Conservation (phyloP, 2,797 vertebrate genomes). For the Microctenopoma steveboyesi region DNA sequence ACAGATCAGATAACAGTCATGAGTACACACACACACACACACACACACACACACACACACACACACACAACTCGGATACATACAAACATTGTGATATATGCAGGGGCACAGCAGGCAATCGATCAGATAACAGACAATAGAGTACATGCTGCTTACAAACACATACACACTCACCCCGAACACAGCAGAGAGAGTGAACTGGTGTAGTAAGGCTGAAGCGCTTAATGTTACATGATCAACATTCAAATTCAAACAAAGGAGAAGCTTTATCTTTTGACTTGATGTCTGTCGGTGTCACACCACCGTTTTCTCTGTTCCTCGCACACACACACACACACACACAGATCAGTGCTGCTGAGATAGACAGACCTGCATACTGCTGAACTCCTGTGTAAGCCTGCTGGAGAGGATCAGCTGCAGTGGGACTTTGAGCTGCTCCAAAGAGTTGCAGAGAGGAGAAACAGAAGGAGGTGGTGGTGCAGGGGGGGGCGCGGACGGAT, state of each 20-base stretch:
- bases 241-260: constrained; percentile 62
- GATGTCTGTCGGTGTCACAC: background rate
- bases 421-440: constrained; percentile 97
- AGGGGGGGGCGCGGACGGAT: constrained; percentile 36
- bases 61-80: constrained; percentile 58
- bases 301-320: background rate
- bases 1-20: constrained; percentile 73
- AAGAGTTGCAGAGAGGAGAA: constrained; percentile 63
- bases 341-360: constrained; percentile 54
- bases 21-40: constrained; percentile 66
- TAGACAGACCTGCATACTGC: constrained; percentile 97
- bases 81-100: constrained; percentile 72
- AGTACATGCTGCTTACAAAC: constrained; percentile 58
- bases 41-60: constrained; percentile 55
- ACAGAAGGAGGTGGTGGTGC: constrained; percentile 9
- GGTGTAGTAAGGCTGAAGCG: constrained; percentile 52
- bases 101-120: constrained; percentile 68
- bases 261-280: constrained; percentile 37
- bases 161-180: constrained; percentile 26
- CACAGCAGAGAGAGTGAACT: constrained; percentile 53
- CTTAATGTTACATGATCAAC: constrained; percentile 63
- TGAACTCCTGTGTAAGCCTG: constrained; percentile 99
- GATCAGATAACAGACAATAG: constrained; percentile 76
- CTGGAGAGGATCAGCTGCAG: constrained; percentile 96
- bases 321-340: constrained; percentile 31